Evolutionary conservation across 2,797 vertebrate genomes (phyloP).

Genomic region (Trachops cirrhosus): DNA sequence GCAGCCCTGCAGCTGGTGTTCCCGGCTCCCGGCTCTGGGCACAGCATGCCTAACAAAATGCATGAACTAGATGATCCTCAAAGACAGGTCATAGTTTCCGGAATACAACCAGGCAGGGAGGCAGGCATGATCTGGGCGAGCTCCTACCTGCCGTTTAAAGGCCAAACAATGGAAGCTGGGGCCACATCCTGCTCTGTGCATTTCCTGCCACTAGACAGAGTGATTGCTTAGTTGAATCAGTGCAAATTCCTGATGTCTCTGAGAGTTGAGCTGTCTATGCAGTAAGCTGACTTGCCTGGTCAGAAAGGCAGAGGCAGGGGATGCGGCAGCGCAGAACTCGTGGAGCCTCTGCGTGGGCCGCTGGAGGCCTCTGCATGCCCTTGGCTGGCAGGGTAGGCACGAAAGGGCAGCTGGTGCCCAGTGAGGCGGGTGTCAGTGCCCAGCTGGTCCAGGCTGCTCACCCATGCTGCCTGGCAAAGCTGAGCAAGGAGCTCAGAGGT

Average conservation of each 20-base stretch:
- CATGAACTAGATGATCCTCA: background rate
- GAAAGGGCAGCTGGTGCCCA: background rate
- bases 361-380: background rate
- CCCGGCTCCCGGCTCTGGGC: background rate
- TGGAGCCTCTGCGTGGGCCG: background rate
- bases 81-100: background rate
- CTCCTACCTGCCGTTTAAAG: background rate
- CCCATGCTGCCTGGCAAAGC: background rate
- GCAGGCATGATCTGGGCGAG: rapidly evolving
- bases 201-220: background rate
- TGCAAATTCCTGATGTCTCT: conserved; percentile 4
- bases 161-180: background rate
- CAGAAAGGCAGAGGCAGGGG: background rate
- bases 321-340: background rate
- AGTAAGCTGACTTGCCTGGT: background rate
- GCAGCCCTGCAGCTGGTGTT: background rate
- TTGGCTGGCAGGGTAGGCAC: background rate
- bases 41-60: background rate
- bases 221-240: conserved; percentile 51
- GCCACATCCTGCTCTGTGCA: background rate
- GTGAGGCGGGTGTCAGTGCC: rapidly evolving
- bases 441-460: background rate
- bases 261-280: background rate
- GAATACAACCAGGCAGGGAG: background rate
- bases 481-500: background rate